Base-by-base conservation (phyloP, 1,140 invertebrate species). In the Eupristina koningsbergeri region DNA sequence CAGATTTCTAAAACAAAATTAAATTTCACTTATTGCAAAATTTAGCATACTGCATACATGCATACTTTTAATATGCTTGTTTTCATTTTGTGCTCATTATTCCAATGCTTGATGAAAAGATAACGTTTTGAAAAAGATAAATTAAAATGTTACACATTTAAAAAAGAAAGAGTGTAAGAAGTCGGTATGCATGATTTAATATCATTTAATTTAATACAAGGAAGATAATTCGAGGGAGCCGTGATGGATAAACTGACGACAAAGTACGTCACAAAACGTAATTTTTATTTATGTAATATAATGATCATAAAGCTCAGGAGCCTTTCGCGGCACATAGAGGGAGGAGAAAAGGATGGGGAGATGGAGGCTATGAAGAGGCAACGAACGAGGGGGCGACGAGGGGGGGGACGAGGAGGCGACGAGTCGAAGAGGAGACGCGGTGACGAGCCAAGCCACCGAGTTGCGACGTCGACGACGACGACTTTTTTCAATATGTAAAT, bases 211-310 rank as follows among this genome's bases (percentile, higher is more conserved):
- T 50, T 74, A 34, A 8, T 50, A 50, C 47, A 13, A 13, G 17
- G 17, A 13, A 50, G 8, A 17, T 1, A 50, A 76, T 76, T 76
- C 50, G 61, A 15, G 19, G 74, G 31, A 61, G 29, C 22, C 22
- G 22, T 41, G 58, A 78, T 64, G 41, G 76, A 78, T 64, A 78
- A 78, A 78, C 53, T 36, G 47, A 77, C 75, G 29, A 19, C 45
- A 61, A 61, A 53, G 75, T 61, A 50, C 53, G 22, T 53, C 53
- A 53, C 50, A 61, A 77, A 61, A 50, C 26, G 53, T 64, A 61
- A 78, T 78, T 78, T 63, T 78, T 78, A 64, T 78, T 78, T 53
- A 64, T 26, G 61, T 26, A 64, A 36, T 64, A n/a, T n/a, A 45
- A 17, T 26, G 53, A 22, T 39, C 61, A 22, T 64, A 64, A 63